A percentile compares a stretch with the other conserved stretches of the same genome.
phyloP scores from a whole-genome alignment of 2,888 invertebrate species.

The Drosophila niveifrons region DNA sequence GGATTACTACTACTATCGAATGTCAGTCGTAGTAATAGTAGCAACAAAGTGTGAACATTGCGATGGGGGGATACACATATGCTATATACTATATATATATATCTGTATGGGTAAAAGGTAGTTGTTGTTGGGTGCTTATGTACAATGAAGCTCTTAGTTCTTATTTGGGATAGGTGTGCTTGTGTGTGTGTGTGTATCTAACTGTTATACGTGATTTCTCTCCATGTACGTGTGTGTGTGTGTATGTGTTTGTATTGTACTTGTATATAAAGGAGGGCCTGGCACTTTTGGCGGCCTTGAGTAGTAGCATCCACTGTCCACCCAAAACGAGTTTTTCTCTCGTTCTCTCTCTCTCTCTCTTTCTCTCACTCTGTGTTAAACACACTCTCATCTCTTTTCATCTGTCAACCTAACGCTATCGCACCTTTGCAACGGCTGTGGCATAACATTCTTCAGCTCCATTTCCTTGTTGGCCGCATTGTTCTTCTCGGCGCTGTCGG shows the following conservation, averaged over 20 bases:
- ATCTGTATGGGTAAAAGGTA: neutral
- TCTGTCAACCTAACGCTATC: slow-evolving; percentile 41
- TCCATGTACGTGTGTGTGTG: slow-evolving; percentile 16
- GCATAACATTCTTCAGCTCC: slow-evolving; percentile 94
- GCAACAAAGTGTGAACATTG: slow-evolving; percentile 5
- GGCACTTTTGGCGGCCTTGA: slow-evolving; percentile 58
- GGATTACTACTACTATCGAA: too few relatives aligned
- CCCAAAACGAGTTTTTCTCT: slow-evolving; percentile 21
- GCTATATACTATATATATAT: slow-evolving; percentile 1
- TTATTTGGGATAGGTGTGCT: slow-evolving; percentile 21
- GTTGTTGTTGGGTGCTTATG: slow-evolving; percentile 9
- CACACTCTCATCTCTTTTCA: too few relatives aligned
- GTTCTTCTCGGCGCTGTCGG: slow-evolving; percentile 92
- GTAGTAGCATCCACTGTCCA: slow-evolving; percentile 42
- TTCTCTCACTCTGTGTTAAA: neutral
- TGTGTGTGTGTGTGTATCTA: slow-evolving; percentile 53
- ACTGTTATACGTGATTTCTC: slow-evolving; percentile 30
- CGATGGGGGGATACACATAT: neutral
- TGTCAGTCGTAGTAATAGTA: slow-evolving; percentile 4
- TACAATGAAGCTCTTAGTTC: slow-evolving; percentile 16
- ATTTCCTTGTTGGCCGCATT: slow-evolving; percentile 94
- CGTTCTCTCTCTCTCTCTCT: neutral
- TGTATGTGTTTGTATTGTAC: slow-evolving; percentile 6
- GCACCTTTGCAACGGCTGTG: slow-evolving; percentile 94
- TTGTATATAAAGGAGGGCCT: slow-evolving; percentile 43